phyloP scores from a whole-genome alignment of 1,140 invertebrate genomes.

The Arctopsyche grandis region DNA sequence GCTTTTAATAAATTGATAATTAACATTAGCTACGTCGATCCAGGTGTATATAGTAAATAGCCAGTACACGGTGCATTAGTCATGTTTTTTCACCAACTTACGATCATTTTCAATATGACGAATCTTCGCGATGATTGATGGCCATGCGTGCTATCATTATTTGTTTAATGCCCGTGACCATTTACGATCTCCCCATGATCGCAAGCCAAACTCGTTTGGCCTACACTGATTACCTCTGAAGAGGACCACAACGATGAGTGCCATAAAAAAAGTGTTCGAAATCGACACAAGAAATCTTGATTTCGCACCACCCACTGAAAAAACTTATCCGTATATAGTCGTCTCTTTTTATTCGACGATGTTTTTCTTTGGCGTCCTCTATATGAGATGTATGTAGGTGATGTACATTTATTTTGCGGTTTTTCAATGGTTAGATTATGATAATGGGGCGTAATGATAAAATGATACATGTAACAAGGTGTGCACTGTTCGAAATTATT shows the following conservation, averaged over 20 bases:
- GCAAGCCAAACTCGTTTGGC: constrained; percentile 4
- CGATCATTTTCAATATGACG: constrained; percentile 13
- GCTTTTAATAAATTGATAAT: too few species aligned
- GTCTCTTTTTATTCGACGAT: too few species aligned
- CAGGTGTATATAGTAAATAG: too few species aligned
- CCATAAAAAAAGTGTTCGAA: not conserved
- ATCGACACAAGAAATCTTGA: not conserved
- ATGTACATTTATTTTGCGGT: not conserved
- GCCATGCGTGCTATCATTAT: constrained; percentile 34
- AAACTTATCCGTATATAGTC: too few species aligned
- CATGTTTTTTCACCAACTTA: constrained; percentile 10
- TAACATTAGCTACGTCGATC: too few species aligned
- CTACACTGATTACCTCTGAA: not conserved
- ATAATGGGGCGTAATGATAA: constrained; percentile 4
- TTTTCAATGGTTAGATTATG: not conserved
- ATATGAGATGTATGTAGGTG: not conserved
- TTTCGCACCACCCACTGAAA: constrained; percentile 3
- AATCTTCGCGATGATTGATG: constrained; percentile 32
- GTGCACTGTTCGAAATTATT: not conserved
- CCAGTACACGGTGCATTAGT: too few species aligned
- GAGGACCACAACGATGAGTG: not conserved
- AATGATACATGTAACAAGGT: not conserved
- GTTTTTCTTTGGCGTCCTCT: too few species aligned
- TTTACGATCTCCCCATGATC: constrained; percentile 1
- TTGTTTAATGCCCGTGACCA: constrained; percentile 33